Evolutionary conservation across 92 coral and sea anemone genomes (phyloP), one percentile per base, ranked within the genome.

Genomic region (Umimayanthus chanpuru): DNA sequence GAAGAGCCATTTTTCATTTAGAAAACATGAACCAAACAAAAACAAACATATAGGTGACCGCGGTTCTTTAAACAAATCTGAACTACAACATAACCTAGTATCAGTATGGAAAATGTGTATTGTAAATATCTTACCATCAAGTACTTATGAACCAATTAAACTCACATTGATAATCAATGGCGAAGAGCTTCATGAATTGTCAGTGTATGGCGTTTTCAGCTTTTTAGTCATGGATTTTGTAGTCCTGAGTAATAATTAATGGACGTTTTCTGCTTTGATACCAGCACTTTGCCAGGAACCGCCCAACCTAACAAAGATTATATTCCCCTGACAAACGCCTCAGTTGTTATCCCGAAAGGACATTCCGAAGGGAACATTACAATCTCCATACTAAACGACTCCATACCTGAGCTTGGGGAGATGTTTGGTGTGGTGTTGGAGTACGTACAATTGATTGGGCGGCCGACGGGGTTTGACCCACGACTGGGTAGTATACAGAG

Each of bases 331-430:
- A 23, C 81, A 53, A 97, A 97, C 85, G 91, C 81, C 38, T 95
- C 97, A 29, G 90, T 94, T 66, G 79, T 81, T 11, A 91, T 97
- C 44, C 92, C 92, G 15, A 75, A 89, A 6, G 98, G 99, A 39
- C 84, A 91, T 6, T 58, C 89, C n/a, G 65, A 76, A 2, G 93
- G 93, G 9, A 85, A 94, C 75, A 92, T 97, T 76, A 88, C 89
- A 75, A 67, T 97, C 65, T 36, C 89, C 23, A 91, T 97, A 39
- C 88, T 88, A 44, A 94, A 96, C 64, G 99, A 95, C 87, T 68
- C 85, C 55, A 67, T 81, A 23, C 98, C 99, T 12, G 99, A 97
- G 79, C 95, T 97, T 58, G 85, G 85, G 9, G 96, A 97, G 91
- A 90, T 80, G 79, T 94, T 97, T 55, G 82, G 38, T 56, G 95